These are phyloP conservation scores for Vireo altiloquus DNA, from an alignment of 2,113 vertebrate species.

Conservation along the genomic window DNA sequence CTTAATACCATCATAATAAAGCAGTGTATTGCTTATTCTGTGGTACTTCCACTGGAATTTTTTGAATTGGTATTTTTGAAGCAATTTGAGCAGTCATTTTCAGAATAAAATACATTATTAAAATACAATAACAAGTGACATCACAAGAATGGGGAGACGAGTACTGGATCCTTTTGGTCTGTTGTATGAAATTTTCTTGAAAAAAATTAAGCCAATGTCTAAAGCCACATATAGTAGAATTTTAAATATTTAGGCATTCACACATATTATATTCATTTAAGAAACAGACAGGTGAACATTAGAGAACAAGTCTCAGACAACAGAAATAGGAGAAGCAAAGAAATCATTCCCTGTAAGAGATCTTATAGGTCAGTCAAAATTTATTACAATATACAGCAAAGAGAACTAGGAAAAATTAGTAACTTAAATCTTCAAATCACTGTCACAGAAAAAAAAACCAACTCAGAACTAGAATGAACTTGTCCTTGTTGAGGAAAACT, in stretches of 20 bases:
- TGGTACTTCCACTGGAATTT: neutral
- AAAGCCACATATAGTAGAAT: neutral
- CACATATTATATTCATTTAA: neutral
- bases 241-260: neutral
- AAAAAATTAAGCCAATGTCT: neutral
- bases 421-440: neutral
- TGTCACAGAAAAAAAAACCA: neutral
- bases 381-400: neutral
- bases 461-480: neutral
- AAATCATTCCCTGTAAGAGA: neutral
- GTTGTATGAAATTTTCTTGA: neutral
- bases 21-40: neutral
- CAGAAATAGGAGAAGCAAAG: neutral
- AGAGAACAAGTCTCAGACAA: neutral
- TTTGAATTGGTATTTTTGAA: neutral
- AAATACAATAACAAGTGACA: neutral
- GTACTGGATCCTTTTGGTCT: neutral
- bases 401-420: neutral
- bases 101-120: neutral
- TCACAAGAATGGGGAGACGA: neutral
- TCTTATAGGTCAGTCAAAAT: neutral
- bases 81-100: neutral
- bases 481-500: neutral
- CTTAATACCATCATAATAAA: neutral
- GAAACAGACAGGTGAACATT: neutral